Percentiles rank a stretch among this genome's conserved stretches.
phyloP scores from a whole-genome alignment of 2,888 invertebrate species.

The Caenorhabditis uteleia region DNA sequence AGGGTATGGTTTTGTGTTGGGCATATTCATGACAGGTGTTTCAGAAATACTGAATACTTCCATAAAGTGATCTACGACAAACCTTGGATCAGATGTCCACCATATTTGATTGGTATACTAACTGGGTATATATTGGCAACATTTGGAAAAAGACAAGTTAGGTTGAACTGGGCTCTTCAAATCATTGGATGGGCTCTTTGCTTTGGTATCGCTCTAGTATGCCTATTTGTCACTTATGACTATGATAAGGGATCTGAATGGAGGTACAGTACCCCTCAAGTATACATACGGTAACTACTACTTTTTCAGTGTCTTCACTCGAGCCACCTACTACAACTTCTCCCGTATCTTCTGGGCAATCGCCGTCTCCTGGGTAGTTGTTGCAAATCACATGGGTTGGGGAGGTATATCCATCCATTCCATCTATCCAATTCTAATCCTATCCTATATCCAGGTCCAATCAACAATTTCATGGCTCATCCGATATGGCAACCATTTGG shows the following conservation, averaged over 20 bases:
- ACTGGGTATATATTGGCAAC: slow-evolving; percentile 69
- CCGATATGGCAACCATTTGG: slow-evolving; percentile 85
- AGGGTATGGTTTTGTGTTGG: slow-evolving; percentile 10
- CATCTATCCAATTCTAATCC: too few relatives aligned
- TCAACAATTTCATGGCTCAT: slow-evolving; percentile 83
- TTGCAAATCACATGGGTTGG: slow-evolving; percentile 71
- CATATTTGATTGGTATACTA: slow-evolving; percentile 70
- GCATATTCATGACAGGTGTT: slow-evolving; percentile 1
- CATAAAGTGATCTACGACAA: slow-evolving; percentile 61
- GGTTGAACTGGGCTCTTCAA: slow-evolving; percentile 10
- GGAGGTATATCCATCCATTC: too few relatives aligned
- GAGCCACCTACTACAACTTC: slow-evolving; percentile 40
- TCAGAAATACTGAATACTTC: slow-evolving; percentile 13
- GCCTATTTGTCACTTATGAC: slow-evolving; percentile 28
- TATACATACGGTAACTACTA: too few relatives aligned
- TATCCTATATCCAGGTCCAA: too few relatives aligned
- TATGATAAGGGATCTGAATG: too few relatives aligned
- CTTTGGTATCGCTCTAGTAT: slow-evolving; percentile 18
- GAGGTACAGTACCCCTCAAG: too few relatives aligned
- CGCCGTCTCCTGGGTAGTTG: slow-evolving; percentile 71
- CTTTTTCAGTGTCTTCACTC: slow-evolving; percentile 13
- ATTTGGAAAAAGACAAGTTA: slow-evolving; percentile 14
- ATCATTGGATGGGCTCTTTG: slow-evolving; percentile 20
- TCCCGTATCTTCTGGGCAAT: slow-evolving; percentile 70
- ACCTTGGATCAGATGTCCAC: slow-evolving; percentile 70